A percentile compares a stretch with the other conserved stretches of the same genome.
Conservation (phyloP, 1,140 invertebrate species). For the Diorhabda carinulata region DNA sequence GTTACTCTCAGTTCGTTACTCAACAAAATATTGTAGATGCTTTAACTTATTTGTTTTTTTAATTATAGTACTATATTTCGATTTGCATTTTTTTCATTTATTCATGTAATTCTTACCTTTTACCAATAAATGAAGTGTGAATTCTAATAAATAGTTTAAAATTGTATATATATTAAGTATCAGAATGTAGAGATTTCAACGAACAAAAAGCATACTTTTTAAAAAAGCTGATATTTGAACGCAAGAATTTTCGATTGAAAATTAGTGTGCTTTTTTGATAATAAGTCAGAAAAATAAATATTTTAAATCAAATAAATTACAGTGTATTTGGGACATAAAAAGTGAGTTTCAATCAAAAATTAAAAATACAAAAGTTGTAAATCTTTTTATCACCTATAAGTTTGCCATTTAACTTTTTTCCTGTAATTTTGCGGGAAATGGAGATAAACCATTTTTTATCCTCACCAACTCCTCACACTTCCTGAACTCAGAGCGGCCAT, state of each 20-base stretch:
- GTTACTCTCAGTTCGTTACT: slow-evolving; percentile 14
- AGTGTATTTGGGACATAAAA: not conserved
- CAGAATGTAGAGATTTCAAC: too few relatives aligned
- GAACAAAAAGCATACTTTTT: too few relatives aligned
- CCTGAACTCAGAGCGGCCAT: not conserved
- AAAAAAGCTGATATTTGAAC: too few relatives aligned
- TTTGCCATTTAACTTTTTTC: too few relatives aligned
- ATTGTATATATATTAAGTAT: not conserved
- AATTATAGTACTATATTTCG: not conserved
- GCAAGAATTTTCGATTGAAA: too few relatives aligned
- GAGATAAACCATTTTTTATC: not conserved
- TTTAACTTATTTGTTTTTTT: not conserved
- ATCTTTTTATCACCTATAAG: too few relatives aligned
- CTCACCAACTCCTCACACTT: not conserved
- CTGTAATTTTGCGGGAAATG: too few relatives aligned
- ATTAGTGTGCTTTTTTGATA: not conserved
- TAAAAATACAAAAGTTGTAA: not conserved
- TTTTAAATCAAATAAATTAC: not conserved
- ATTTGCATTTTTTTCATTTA: not conserved
- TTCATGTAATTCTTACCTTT: not conserved
- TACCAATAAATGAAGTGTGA: not conserved
- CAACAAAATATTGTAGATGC: slow-evolving; percentile 13
- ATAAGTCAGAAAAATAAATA: not conserved
- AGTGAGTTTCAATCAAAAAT: not conserved
- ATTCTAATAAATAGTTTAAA: not conserved